phyloP scores from a whole-genome alignment of 2,113 vertebrate species.

The Notothenia coriiceps region DNA sequence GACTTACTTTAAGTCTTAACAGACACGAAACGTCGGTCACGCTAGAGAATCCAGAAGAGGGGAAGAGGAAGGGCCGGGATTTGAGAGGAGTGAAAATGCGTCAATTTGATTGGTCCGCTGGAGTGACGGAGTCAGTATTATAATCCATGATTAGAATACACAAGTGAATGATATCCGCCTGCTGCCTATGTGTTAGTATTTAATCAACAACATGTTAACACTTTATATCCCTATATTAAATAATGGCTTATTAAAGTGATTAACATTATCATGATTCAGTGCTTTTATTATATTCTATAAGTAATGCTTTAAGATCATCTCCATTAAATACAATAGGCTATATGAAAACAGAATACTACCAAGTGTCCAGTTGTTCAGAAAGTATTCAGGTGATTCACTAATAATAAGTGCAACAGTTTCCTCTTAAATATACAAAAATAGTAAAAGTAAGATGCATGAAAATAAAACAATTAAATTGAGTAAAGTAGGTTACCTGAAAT shows the following conservation, averaged over 20 bases:
- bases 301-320: background rate
- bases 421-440: too few species aligned
- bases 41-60: constrained; percentile 78
- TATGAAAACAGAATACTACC: background rate
- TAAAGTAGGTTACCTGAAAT: too few species aligned
- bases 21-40: constrained; percentile 90
- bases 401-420: too few species aligned
- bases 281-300: background rate
- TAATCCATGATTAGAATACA: background rate
- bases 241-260: too few species aligned
- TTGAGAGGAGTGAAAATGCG: background rate
- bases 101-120: constrained; percentile 57
- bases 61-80: constrained; percentile 17
- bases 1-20: constrained; percentile 89
- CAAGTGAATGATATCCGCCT: background rate
- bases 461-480: too few species aligned
- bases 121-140: background rate
- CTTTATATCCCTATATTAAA: background rate
- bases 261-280: background rate
- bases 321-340: too few species aligned
- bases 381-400: too few species aligned
- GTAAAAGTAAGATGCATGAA: too few species aligned
- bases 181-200: background rate
- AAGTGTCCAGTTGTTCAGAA: too few species aligned
- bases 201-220: background rate